Percentiles rank a stretch among this genome's conserved stretches.
Evolutionary conservation across 2,113 vertebrate genomes (phyloP).

Genomic region (Poecilia latipinna): DNA sequence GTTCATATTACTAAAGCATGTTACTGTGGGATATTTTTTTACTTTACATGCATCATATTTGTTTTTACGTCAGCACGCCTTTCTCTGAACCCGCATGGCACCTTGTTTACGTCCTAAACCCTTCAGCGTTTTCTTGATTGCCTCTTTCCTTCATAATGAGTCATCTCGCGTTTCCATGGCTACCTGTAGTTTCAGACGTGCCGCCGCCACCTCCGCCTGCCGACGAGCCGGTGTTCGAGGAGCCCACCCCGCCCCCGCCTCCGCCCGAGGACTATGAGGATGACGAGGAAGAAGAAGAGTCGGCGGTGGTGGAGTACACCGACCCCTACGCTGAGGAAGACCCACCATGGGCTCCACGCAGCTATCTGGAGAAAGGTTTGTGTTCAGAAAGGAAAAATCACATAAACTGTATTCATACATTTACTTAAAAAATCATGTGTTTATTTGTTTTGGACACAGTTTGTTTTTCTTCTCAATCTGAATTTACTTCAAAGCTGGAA

Average conservation of each 20-base stretch:
- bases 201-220: constrained; percentile 90
- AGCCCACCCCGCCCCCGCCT: constrained; percentile 89
- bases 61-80: neutral
- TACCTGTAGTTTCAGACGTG: constrained; percentile 87
- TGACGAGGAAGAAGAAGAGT: constrained; percentile 96
- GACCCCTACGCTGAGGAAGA: constrained; percentile 99
- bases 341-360: constrained; percentile 95
- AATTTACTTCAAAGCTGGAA: too few species aligned
- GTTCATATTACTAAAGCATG: constrained; percentile 1
- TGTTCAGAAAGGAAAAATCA: neutral
- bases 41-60: neutral
- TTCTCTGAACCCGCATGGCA: neutral
- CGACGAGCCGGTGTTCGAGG: constrained; percentile 89
- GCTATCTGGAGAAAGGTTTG: constrained; percentile 72
- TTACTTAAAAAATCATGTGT: too few species aligned
- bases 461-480: too few species aligned
- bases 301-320: constrained; percentile 97
- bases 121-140: neutral
- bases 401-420: too few species aligned
- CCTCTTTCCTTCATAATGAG: neutral
- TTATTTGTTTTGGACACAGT: too few species aligned
- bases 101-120: neutral
- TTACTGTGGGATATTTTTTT: neutral
- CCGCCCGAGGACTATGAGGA: constrained; percentile 96
- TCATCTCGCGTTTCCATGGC: neutral